These are phyloP conservation scores for Aphyosemion australe DNA, from an alignment of 2,113 vertebrate species.

Conservation along the genomic window DNA sequence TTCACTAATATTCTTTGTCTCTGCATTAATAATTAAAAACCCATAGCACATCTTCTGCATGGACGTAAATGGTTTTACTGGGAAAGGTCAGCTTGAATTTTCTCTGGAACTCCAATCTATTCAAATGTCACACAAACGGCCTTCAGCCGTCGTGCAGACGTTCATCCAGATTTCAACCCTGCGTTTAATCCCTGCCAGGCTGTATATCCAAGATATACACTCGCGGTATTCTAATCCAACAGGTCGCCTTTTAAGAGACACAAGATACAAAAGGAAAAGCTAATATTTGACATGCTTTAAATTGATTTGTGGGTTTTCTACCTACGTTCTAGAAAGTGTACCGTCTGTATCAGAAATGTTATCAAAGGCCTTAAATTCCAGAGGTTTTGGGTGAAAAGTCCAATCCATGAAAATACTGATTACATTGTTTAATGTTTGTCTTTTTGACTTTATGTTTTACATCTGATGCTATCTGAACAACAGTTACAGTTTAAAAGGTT, in stretches of 20 bases:
- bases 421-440: neutral
- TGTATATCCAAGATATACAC: too few relatives aligned
- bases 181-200: too few relatives aligned
- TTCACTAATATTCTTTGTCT: neutral
- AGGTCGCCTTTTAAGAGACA: too few relatives aligned
- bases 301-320: neutral
- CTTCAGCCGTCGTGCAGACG: too few relatives aligned
- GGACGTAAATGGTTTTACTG: neutral
- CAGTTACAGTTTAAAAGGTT: too few relatives aligned
- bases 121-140: too few relatives aligned
- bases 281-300: constrained; percentile 1
- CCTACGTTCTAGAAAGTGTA: too few relatives aligned
- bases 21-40: neutral
- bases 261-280: neutral
- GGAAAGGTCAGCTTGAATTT: neutral
- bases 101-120: neutral
- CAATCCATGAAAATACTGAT: neutral
- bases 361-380: neutral
- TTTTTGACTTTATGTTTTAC: too few relatives aligned
- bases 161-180: too few relatives aligned
- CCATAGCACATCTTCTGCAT: neutral
- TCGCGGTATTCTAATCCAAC: too few relatives aligned
- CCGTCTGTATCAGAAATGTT: neutral
- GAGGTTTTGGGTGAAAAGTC: neutral
- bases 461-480: neutral